Conservation (phyloP, 2,797 vertebrate genomes). For the Meda fulgida region DNA sequence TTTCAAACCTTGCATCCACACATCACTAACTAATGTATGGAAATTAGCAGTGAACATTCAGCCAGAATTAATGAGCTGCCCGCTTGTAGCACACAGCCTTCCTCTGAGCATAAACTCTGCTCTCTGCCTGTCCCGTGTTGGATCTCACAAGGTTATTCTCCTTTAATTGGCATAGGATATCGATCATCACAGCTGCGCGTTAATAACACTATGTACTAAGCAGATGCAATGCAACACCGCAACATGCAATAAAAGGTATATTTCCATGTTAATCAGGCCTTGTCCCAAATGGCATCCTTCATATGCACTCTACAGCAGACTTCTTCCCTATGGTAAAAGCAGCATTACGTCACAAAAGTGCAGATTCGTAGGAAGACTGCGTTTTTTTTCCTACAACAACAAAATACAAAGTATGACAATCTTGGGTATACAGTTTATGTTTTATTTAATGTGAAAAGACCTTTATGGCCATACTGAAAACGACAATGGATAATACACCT, state of each 20-base stretch:
- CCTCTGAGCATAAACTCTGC: not conserved
- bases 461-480: too few relatives aligned
- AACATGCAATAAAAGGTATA: not conserved
- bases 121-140: not conserved
- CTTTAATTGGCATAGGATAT: constrained; percentile 30
- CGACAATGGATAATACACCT: too few relatives aligned
- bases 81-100: constrained; percentile 6
- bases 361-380: too few relatives aligned
- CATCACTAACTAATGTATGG: constrained; percentile 26
- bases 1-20: not conserved
- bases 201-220: not conserved
- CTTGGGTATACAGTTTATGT: too few relatives aligned
- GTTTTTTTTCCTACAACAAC: too few relatives aligned
- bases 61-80: constrained; percentile 43
- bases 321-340: too few relatives aligned
- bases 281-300: not conserved
- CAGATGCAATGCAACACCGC: not conserved
- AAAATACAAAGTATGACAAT: too few relatives aligned
- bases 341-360: too few relatives aligned
- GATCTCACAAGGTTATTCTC: constrained; percentile 15
- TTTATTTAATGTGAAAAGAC: too few relatives aligned
- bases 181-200: not conserved
- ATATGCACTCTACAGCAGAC: not conserved
- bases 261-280: not conserved
- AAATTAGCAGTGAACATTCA: constrained; percentile 44